Evolutionary conservation across 2,113 vertebrate species (phyloP).

Genomic region (Prietella phreatophila): DNA sequence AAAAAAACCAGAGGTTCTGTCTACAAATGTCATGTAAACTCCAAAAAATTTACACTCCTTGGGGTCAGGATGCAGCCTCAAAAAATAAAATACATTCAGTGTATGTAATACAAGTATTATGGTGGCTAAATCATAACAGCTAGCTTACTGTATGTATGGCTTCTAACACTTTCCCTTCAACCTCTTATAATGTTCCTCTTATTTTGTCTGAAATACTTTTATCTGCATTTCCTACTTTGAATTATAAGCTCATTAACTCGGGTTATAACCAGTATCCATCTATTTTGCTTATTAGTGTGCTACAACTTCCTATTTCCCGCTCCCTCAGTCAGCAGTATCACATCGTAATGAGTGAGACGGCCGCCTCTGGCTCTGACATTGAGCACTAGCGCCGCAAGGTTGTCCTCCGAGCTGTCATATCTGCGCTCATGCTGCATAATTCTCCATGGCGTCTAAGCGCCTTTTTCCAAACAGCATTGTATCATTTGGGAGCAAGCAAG

Average conservation of each 20-base stretch:
- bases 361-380: slow-evolving; percentile 51
- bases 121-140: neutral
- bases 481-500: slow-evolving; percentile 46
- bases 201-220: neutral
- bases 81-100: neutral
- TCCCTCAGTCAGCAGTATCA: slow-evolving; percentile 38
- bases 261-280: slow-evolving; percentile 34
- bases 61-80: neutral
- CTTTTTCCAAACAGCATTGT: slow-evolving; percentile 50
- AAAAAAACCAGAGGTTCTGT: neutral
- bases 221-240: slow-evolving; percentile 8
- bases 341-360: slow-evolving; percentile 40
- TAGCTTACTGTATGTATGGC: neutral
- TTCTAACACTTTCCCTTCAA: neutral
- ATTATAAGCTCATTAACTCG: slow-evolving; percentile 17
- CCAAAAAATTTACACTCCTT: neutral
- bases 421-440: slow-evolving; percentile 56
- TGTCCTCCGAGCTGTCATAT: slow-evolving; percentile 54
- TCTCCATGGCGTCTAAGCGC: slow-evolving; percentile 54
- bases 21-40: neutral
- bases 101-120: neutral
- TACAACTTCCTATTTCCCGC: slow-evolving; percentile 40
- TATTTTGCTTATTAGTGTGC: slow-evolving; percentile 40
- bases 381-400: slow-evolving; percentile 57
- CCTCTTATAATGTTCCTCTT: neutral